Conservation (phyloP, 2,113 vertebrate genomes). For the Solenodon paradoxus region DNA sequence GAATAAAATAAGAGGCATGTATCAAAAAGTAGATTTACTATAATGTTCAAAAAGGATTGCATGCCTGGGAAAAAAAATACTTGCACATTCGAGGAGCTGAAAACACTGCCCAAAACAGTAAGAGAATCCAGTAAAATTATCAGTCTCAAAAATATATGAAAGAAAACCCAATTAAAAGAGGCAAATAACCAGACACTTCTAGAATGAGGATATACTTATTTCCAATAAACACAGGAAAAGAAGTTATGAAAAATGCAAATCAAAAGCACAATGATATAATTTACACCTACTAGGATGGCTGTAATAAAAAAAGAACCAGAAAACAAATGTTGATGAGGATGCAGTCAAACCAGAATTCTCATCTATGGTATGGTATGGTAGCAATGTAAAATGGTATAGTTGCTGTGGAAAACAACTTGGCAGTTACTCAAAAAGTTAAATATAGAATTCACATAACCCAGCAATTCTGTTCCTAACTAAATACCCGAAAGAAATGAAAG, state of each 20-base stretch:
- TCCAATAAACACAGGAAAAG: neutral
- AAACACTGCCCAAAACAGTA: neutral
- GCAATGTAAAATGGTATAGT: too few relatives aligned
- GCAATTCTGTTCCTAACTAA: too few relatives aligned
- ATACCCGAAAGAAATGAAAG: too few relatives aligned
- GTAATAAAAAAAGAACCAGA: neutral
- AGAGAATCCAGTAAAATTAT: neutral
- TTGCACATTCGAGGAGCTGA: too few relatives aligned
- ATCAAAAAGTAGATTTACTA: neutral
- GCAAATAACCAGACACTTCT: neutral
- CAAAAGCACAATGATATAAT: neutral
- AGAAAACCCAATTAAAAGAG: neutral
- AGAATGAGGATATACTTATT: neutral
- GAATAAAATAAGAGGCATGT: neutral
- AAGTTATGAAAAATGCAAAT: neutral
- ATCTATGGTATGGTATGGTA: neutral
- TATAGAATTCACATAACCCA: too few relatives aligned
- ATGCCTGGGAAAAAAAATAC: neutral
- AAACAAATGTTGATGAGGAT: neutral
- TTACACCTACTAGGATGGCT: neutral
- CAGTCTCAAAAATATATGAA: neutral
- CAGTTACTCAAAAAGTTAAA: too few relatives aligned
- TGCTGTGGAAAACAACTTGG: too few relatives aligned
- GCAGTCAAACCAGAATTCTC: neutral
- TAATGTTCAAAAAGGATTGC: neutral